Conservation (phyloP, 2,888 invertebrate species). For the Drosophila fungiperda region DNA sequence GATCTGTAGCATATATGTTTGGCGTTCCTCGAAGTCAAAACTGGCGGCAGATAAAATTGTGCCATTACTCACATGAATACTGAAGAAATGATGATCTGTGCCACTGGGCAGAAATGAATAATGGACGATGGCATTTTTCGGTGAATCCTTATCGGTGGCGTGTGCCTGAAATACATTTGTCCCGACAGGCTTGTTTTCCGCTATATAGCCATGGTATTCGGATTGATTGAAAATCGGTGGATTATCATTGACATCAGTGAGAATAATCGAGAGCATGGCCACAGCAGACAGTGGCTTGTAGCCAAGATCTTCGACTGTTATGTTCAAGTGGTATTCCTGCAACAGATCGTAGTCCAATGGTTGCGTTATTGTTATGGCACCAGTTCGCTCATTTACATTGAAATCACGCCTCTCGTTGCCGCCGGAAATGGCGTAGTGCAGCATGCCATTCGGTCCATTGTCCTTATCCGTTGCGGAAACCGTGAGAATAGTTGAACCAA, state of each 20-base stretch:
- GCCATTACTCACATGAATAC: constrained; percentile 91
- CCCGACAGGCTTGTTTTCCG: constrained; percentile 92
- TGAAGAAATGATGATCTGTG: constrained; percentile 90
- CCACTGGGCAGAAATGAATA: constrained; percentile 92
- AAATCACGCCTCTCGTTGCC: constrained; percentile 94
- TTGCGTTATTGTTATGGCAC: constrained; percentile 92
- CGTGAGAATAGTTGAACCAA: constrained; percentile 93
- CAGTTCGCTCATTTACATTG: constrained; percentile 90
- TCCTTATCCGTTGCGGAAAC: constrained; percentile 94
- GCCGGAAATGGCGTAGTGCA: constrained; percentile 92
- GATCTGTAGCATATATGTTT: constrained; percentile 90
- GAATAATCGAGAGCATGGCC: constrained; percentile 92
- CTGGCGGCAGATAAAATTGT: constrained; percentile 90
- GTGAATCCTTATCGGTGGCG: constrained; percentile 94
- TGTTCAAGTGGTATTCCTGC: constrained; percentile 93
- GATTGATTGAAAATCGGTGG: constrained; percentile 93
- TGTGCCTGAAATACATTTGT: constrained; percentile 90
- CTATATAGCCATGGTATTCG: constrained; percentile 91
- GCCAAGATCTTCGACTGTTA: constrained; percentile 94
- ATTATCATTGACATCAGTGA: constrained; percentile 97
- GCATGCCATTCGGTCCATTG: constrained; percentile 94
- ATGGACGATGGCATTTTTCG: constrained; percentile 93
- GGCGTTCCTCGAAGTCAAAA: constrained; percentile 95
- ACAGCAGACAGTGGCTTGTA: constrained; percentile 91
- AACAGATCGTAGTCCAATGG: constrained; percentile 94